Conservation (phyloP, 1,140 invertebrate species). For the Agrypnia vestita region DNA sequence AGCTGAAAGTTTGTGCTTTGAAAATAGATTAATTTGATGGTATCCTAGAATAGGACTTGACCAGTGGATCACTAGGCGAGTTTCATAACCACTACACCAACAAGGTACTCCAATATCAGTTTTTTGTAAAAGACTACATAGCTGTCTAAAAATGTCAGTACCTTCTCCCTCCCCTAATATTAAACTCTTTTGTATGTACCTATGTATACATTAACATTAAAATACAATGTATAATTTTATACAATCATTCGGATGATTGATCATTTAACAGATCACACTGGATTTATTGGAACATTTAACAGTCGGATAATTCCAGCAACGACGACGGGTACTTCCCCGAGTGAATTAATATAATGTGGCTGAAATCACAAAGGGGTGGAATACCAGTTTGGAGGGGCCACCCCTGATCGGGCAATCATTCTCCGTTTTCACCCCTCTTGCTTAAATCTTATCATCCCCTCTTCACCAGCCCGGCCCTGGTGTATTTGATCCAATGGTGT, state of each 20-base stretch:
- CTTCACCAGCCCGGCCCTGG: not conserved
- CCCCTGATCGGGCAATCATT: not conserved
- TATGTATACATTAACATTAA: not conserved
- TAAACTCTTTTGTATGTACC: too few relatives aligned
- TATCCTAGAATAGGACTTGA: too few relatives aligned
- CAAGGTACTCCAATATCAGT: too few relatives aligned
- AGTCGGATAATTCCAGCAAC: not conserved
- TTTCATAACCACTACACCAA: too few relatives aligned
- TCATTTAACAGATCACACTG: constrained; percentile 22
- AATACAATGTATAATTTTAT: constrained; percentile 22
- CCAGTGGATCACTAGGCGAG: too few relatives aligned
- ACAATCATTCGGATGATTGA: constrained; percentile 17
- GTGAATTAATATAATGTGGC: constrained; percentile 3
- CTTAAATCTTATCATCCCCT: constrained; percentile 1
- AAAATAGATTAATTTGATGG: too few relatives aligned
- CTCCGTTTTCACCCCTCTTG: not conserved
- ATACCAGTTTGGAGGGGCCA: not conserved
- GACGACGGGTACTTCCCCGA: not conserved
- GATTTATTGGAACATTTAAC: not conserved
- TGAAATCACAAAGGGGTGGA: not conserved
- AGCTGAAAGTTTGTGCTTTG: too few relatives aligned
- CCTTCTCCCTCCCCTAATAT: too few relatives aligned
- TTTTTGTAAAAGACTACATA: too few relatives aligned
- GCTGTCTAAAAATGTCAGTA: too few relatives aligned
- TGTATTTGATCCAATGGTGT: constrained; percentile 40